These are phyloP conservation scores for Xestia rhomboidea DNA, from an alignment of 2,888 invertebrate species.

Conservation along the genomic window DNA sequence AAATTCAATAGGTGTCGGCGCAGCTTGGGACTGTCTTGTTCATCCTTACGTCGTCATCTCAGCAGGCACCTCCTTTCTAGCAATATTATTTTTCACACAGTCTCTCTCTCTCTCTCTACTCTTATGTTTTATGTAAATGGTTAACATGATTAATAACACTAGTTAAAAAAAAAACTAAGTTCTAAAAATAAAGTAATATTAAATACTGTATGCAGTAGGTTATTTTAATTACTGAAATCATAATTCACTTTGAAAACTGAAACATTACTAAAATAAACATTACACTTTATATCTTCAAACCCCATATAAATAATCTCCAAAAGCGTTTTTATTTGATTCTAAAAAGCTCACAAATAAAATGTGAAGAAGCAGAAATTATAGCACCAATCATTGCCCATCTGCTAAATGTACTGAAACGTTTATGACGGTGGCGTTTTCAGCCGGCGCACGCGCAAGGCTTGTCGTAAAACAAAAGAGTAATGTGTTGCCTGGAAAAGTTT, in stretches of 20 bases:
- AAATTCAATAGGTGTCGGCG: too few species aligned
- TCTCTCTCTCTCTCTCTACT: too few species aligned
- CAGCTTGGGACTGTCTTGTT: too few species aligned
- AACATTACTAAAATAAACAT: constrained; percentile 12
- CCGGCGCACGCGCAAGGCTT: constrained; percentile 23
- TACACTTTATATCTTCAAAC: constrained; percentile 8
- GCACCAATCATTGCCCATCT: constrained; percentile 22
- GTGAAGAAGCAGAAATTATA: constrained; percentile 26
- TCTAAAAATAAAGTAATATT: background rate
- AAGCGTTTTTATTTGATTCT: constrained; percentile 46
- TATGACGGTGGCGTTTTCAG: constrained; percentile 53
- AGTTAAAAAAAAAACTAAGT: background rate
- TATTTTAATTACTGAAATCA: background rate
- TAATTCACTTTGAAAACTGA: background rate
- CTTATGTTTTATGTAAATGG: too few species aligned
- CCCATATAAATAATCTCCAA: background rate
- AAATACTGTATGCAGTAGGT: background rate
- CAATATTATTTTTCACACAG: too few species aligned
- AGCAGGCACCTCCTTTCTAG: too few species aligned
- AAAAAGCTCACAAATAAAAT: constrained; percentile 34
- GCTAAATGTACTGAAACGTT: constrained; percentile 45
- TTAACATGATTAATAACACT: background rate
- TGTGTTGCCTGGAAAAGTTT: constrained; percentile 15
- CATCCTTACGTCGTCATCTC: too few species aligned
- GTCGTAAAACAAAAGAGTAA: constrained; percentile 49